Conservation (phyloP, 2,113 vertebrate species). For the Sarotherodon lohbergeri region DNA sequence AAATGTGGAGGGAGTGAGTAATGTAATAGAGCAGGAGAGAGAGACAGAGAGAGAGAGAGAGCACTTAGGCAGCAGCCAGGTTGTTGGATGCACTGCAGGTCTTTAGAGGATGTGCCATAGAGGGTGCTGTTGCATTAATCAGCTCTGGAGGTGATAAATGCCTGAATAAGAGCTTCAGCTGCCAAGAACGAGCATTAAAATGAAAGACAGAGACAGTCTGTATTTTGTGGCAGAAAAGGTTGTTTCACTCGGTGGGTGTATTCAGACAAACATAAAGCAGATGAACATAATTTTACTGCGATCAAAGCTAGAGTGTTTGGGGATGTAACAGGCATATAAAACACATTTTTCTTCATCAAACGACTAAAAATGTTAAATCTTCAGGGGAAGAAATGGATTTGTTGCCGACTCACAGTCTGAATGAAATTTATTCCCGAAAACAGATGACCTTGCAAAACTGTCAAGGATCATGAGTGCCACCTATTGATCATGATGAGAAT, state of each 20-base stretch:
- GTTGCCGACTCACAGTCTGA: neutral
- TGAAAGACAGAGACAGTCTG: neutral
- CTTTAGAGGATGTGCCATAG: conserved; percentile 21
- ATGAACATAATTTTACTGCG: neutral
- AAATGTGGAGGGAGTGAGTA: neutral
- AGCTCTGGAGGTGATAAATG: conserved; percentile 27
- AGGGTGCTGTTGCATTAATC: conserved; percentile 56
- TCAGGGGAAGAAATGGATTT: neutral
- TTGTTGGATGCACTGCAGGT: neutral
- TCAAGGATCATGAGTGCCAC: conserved; percentile 28
- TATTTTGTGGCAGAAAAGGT: neutral
- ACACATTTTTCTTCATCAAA: neutral
- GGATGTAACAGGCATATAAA: neutral
- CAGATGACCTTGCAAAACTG: conserved; percentile 8
- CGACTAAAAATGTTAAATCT: neutral
- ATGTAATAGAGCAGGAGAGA: neutral
- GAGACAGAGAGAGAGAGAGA: neutral
- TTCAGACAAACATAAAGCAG: neutral
- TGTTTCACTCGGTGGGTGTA: neutral
- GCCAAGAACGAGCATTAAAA: conserved; percentile 25
- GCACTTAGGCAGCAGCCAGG: neutral
- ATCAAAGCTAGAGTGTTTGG: neutral
- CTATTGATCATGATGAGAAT: conserved; percentile 29
- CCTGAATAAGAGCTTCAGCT: conserved; percentile 6
- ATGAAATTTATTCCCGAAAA: neutral